phyloP scores from a whole-genome alignment of 2,888 invertebrate genomes.

The Formica aserva region DNA sequence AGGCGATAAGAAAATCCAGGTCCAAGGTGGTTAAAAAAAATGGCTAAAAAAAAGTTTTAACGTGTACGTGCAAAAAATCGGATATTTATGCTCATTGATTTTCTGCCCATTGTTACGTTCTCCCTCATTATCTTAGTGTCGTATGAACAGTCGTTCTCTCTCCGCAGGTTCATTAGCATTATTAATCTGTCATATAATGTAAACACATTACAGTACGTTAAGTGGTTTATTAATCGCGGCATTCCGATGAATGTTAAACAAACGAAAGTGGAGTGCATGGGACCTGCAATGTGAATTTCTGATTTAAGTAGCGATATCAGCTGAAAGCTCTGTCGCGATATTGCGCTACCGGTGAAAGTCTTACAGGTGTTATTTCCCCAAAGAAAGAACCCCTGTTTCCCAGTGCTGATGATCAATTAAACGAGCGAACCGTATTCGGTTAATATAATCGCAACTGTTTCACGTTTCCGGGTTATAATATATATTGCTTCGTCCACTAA shows the following conservation, averaged over 20 bases:
- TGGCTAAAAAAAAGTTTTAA: neutral
- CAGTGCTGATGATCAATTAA: constrained; percentile 3
- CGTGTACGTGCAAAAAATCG: neutral
- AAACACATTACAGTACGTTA: neutral
- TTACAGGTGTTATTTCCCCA: constrained; percentile 27
- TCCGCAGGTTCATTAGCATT: neutral
- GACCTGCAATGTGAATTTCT: neutral
- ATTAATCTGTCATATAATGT: neutral
- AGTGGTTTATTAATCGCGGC: neutral
- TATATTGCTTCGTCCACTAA: neutral
- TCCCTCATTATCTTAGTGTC: neutral
- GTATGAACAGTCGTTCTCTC: neutral
- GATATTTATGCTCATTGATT: neutral
- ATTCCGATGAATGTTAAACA: neutral
- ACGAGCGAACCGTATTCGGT: neutral
- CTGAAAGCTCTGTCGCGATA: neutral
- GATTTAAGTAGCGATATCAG: neutral
- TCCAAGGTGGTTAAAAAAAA: neutral
- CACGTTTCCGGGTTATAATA: neutral
- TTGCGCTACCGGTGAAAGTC: constrained; percentile 1
- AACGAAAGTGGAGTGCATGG: neutral
- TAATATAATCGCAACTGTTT: neutral
- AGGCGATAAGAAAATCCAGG: neutral
- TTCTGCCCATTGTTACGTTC: neutral
- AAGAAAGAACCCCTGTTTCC: neutral